Evolutionary conservation across 35 echinoderm and acorn worm species (phyloP).

Genomic region (Ophioderma brevispina): DNA sequence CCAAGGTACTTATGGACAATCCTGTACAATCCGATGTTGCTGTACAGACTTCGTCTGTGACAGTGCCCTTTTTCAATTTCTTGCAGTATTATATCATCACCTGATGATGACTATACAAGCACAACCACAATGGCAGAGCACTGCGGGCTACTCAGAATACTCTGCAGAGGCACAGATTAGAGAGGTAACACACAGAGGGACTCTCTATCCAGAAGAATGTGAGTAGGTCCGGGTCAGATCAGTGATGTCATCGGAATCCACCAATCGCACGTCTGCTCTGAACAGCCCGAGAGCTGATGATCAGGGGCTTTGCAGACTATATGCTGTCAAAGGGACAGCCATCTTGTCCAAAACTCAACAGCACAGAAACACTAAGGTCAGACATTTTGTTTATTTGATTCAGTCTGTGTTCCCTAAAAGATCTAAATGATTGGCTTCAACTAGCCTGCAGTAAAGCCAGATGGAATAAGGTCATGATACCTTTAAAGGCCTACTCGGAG

Average conservation of each 20-base stretch:
- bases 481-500: too few relatives aligned
- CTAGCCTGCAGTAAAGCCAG: too few relatives aligned
- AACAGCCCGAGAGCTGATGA: conserved; percentile 41
- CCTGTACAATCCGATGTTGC: too few relatives aligned
- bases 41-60: too few relatives aligned
- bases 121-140: conserved; percentile 40
- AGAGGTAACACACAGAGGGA: background rate
- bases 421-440: too few relatives aligned
- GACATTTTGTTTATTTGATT: too few relatives aligned
- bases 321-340: conserved; percentile 42
- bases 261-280: background rate
- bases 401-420: too few relatives aligned
- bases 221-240: background rate
- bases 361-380: conserved; percentile 50
- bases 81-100: conserved; percentile 26
- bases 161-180: background rate
- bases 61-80: too few relatives aligned
- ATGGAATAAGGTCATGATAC: too few relatives aligned
- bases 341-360: conserved; percentile 44
- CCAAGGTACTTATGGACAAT: too few relatives aligned
- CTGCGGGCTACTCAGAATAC: conserved; percentile 20
- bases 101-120: background rate
- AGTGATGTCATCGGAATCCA: background rate
- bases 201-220: background rate
- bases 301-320: conserved; percentile 39